Conservation (phyloP, 23 tunicate genomes). For the Botrylloides violaceus region DNA sequence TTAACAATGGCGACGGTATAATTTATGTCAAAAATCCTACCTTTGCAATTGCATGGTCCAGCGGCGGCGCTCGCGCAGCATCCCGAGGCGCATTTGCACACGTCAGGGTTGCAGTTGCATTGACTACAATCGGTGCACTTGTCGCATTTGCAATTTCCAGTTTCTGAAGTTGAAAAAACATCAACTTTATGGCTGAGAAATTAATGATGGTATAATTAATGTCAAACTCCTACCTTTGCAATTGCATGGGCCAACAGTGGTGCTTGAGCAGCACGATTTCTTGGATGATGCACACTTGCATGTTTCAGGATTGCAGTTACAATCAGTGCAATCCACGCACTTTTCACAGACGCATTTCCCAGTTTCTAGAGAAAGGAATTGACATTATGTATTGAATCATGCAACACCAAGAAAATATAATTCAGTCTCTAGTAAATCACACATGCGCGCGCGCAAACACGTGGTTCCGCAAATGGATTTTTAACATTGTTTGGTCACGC, state of each 20-base stretch:
- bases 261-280: neutral
- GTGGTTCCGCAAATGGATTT: too few relatives aligned
- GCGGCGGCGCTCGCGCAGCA: too few relatives aligned
- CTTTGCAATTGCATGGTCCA: neutral
- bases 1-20: too few relatives aligned
- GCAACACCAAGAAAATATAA: too few relatives aligned
- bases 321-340: neutral
- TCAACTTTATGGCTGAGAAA: too few relatives aligned
- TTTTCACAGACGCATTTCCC: neutral
- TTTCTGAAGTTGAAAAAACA: too few relatives aligned
- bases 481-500: too few relatives aligned
- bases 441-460: too few relatives aligned
- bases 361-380: neutral
- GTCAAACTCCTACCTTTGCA: neutral
- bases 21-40: neutral
- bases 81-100: neutral
- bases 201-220: too few relatives aligned
- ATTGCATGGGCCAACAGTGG: neutral
- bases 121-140: neutral
- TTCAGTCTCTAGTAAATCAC: too few relatives aligned
- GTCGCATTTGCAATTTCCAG: neutral
- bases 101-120: neutral
- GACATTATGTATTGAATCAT: too few relatives aligned
- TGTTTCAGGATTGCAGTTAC: neutral
- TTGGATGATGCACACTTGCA: neutral